phyloP scores from a whole-genome alignment of 2,113 vertebrate genomes.

The Steatornis caripensis region DNA sequence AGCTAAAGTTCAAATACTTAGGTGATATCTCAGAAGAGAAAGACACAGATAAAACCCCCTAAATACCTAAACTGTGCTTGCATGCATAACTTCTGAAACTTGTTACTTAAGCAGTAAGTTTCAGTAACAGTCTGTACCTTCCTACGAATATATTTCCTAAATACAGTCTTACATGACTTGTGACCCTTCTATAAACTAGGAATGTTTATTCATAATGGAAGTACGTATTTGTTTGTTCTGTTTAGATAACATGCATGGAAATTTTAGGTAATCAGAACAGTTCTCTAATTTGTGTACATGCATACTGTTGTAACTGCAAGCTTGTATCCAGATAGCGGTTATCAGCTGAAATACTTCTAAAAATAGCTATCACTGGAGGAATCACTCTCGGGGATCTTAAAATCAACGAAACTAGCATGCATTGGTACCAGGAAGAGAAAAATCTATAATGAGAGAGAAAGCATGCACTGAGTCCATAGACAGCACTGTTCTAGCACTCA shows the following conservation, averaged over 20 bases:
- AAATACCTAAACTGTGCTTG: background rate
- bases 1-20: background rate
- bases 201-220: background rate
- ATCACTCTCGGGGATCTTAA: background rate
- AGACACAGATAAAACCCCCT: rapidly evolving
- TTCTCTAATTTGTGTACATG: background rate
- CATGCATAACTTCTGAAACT: background rate
- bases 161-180: background rate
- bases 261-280: background rate
- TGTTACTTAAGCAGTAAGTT: background rate
- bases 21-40: background rate
- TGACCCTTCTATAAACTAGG: background rate
- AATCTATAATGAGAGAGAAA: background rate
- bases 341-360: background rate
- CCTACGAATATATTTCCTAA: background rate
- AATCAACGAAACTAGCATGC: background rate
- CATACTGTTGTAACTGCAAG: background rate
- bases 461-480: background rate
- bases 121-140: background rate
- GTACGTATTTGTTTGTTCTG: background rate
- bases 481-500: background rate
- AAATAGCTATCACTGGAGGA: background rate
- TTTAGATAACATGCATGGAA: background rate
- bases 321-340: background rate
- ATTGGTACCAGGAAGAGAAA: background rate